phyloP scores from a whole-genome alignment of 2,113 vertebrate genomes.

The Saccopteryx leptura region DNA sequence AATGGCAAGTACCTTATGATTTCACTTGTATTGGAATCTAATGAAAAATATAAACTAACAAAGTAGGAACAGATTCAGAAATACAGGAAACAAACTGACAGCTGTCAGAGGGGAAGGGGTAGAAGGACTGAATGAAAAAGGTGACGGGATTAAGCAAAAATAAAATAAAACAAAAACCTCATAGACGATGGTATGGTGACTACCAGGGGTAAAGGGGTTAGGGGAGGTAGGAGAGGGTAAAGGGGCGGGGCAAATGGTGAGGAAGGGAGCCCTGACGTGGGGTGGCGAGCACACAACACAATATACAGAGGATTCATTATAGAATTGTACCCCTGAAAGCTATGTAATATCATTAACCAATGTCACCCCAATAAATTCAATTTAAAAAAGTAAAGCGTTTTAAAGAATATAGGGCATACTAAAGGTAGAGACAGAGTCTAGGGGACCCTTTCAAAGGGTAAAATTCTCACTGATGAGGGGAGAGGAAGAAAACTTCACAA shows the following conservation, averaged over 20 bases:
- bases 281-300: neutral
- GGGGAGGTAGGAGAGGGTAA: neutral
- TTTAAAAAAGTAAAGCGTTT: neutral
- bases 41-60: neutral
- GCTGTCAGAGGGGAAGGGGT: no score
- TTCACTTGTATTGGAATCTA: neutral
- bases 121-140: no score
- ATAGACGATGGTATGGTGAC: no score
- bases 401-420: neutral
- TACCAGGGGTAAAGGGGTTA: no score
- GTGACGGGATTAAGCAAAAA: no score
- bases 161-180: no score
- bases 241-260: neutral
- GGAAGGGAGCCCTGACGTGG: no score
- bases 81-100: no score
- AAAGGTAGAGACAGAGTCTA: neutral
- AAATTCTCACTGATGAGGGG: neutral
- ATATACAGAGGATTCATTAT: neutral
- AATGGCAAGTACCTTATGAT: neutral
- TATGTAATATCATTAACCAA: neutral
- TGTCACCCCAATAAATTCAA: neutral
- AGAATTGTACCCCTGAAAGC: neutral
- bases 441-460: neutral
- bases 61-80: no score
- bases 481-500: neutral